These are phyloP conservation scores for Coptotermes formosanus DNA, from an alignment of 1,140 invertebrate genomes.

Conservation along the genomic window DNA sequence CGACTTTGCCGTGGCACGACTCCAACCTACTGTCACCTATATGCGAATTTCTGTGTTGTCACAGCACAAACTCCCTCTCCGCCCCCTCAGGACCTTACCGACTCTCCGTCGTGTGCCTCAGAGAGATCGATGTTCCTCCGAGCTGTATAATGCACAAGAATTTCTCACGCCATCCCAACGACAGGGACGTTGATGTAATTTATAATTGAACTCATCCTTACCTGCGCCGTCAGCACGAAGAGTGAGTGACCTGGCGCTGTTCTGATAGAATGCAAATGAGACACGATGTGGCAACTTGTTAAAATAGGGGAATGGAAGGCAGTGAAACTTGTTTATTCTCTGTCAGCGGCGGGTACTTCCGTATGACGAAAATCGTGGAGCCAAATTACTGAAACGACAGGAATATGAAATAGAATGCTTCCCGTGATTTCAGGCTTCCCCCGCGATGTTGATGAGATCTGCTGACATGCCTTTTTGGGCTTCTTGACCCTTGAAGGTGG, in stretches of 20 bases:
- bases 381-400: no score
- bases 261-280: not conserved
- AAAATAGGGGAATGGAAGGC: no score
- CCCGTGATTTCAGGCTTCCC: no score
- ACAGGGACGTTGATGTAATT: not conserved
- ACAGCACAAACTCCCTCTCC: not conserved
- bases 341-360: no score
- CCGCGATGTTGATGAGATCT: no score
- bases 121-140: slow-evolving; percentile 1
- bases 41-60: not conserved
- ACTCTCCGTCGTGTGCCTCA: not conserved
- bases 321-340: no score
- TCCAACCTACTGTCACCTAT: slow-evolving; percentile 7
- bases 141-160: not conserved
- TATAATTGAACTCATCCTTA: not conserved
- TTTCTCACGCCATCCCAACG: not conserved
- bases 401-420: no score
- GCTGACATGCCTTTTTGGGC: no score
- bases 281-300: not conserved
- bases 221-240: not conserved
- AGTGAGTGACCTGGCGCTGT: not conserved
- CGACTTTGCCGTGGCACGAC: not conserved
- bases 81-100: not conserved
- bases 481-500: no score
- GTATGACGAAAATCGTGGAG: no score